These are phyloP conservation scores for Vimba vimba DNA, from an alignment of 2,113 vertebrate genomes.

Conservation along the genomic window DNA sequence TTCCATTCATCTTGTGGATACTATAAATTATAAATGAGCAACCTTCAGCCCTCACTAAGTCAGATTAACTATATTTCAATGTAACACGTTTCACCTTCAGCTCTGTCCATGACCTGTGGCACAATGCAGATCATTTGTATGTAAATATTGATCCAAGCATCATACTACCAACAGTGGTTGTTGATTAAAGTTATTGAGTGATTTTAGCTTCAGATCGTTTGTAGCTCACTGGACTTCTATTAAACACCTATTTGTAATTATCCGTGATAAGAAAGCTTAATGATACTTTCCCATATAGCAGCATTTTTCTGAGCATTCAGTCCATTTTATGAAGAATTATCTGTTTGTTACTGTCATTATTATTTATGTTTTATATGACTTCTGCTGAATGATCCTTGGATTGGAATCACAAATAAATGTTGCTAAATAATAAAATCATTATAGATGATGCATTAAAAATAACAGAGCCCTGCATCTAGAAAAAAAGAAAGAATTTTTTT, in stretches of 20 bases:
- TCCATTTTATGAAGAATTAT: neutral
- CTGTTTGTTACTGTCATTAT: neutral
- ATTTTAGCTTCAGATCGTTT: constrained; percentile 8
- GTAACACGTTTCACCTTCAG: constrained; percentile 60
- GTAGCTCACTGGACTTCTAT: neutral
- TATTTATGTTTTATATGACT: neutral
- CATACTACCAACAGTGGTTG: neutral
- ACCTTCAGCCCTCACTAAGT: constrained; percentile 55
- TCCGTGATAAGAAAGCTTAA: neutral
- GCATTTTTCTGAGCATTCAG: neutral
- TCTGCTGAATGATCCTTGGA: neutral
- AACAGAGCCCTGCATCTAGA: neutral
- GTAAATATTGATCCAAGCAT: constrained; percentile 55
- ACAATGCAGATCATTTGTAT: constrained; percentile 63
- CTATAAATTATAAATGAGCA: constrained; percentile 57
- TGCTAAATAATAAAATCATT: neutral
- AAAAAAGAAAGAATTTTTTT: too few relatives aligned
- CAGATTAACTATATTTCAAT: constrained; percentile 61
- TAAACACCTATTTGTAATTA: constrained; percentile 24
- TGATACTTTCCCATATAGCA: neutral
- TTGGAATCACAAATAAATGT: neutral
- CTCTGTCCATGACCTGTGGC: neutral
- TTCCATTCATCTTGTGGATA: constrained; percentile 64
- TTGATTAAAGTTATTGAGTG: constrained; percentile 8
- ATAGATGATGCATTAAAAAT: neutral